A percentile compares a stretch with the other conserved stretches of the same genome.
phyloP scores from a whole-genome alignment of 2,797 vertebrate genomes.

The Anomalospiza imberbis region DNA sequence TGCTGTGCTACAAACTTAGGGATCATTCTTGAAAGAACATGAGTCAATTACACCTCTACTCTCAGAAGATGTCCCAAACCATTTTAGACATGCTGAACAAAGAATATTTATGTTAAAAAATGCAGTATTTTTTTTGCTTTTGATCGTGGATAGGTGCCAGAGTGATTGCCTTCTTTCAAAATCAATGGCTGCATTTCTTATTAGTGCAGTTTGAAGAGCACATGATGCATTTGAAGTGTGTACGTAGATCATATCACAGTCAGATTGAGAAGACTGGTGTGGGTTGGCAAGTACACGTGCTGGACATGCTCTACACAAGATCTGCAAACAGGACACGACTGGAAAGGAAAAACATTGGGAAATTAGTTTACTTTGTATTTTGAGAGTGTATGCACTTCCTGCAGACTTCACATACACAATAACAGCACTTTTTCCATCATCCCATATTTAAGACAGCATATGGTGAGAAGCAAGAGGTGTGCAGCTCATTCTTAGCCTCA shows the following conservation, averaged over 20 bases:
- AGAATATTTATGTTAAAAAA: not conserved
- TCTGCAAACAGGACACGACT: constrained; percentile 94
- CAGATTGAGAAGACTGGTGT: constrained; percentile 93
- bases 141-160: constrained; percentile 40
- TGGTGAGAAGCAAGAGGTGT: not conserved
- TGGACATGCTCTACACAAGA: constrained; percentile 91
- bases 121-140: not conserved
- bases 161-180: constrained; percentile 45
- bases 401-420: not conserved
- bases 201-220: constrained; percentile 73
- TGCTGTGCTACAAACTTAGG: not conserved
- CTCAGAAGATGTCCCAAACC: constrained; percentile 10
- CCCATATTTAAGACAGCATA: not conserved
- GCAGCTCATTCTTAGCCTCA: not conserved
- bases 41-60: not conserved
- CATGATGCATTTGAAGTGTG: constrained; percentile 7
- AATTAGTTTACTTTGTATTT: not conserved
- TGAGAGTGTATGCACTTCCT: not conserved
- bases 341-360: constrained; percentile 13
- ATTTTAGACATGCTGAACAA: not conserved
- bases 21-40: not conserved
- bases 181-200: constrained; percentile 71
- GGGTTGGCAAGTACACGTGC: constrained; percentile 95
- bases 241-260: constrained; percentile 71
- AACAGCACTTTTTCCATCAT: not conserved